Evolutionary conservation across 2,797 vertebrate species (phyloP).

Genomic region (Chaetodon trifasciatus): DNA sequence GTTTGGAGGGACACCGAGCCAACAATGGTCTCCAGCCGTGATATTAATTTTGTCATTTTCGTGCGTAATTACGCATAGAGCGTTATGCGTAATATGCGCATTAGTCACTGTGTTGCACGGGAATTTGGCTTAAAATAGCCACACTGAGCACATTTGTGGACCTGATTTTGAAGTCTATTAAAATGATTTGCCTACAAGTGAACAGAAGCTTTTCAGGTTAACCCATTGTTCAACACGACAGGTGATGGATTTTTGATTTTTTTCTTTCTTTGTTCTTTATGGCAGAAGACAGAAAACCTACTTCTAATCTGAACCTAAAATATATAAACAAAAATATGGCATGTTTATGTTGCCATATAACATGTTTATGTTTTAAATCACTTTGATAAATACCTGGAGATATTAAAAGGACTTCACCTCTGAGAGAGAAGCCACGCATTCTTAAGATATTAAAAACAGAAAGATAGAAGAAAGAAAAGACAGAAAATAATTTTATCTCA

Average conservation of each 20-base stretch:
- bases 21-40: conserved; percentile 32
- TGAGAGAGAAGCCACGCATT: neutral
- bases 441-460: neutral
- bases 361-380: conserved; percentile 5
- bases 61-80: conserved; percentile 74
- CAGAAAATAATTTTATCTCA: neutral
- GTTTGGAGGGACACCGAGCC: conserved; percentile 39
- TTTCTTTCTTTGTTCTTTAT: neutral
- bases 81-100: conserved; percentile 43
- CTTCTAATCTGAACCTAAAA: conserved; percentile 3
- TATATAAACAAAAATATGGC: neutral
- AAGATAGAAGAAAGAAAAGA: neutral
- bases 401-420: neutral
- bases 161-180: conserved; percentile 6
- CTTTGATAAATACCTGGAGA: neutral
- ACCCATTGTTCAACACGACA: conserved; percentile 5
- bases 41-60: conserved; percentile 32
- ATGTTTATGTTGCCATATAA: too few relatives aligned
- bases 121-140: conserved; percentile 38
- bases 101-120: conserved; percentile 14
- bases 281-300: neutral
- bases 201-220: conserved; percentile 16
- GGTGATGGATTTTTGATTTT: conserved; percentile 7
- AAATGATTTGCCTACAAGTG: conserved; percentile 11
- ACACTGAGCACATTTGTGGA: conserved; percentile 23